A percentile compares a stretch with the other conserved stretches of the same genome.
These are phyloP conservation scores for Harmothoe impar DNA, from an alignment of 2,888 invertebrate species.

Conservation along the genomic window DNA sequence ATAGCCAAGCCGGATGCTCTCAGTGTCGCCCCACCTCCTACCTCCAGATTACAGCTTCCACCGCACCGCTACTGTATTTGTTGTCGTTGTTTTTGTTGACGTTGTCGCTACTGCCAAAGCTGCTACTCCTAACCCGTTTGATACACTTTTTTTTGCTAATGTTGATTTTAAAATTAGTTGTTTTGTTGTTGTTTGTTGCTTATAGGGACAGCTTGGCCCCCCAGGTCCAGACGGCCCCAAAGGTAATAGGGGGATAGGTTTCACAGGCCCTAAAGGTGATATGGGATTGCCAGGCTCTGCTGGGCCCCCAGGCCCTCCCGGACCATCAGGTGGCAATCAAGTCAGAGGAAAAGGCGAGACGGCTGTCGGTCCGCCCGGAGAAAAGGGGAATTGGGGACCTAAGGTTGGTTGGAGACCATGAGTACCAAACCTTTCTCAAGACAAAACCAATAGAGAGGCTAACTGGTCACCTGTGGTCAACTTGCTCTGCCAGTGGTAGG, in stretches of 20 bases:
- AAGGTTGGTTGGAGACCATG: constrained; percentile 57
- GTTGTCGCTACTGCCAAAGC: constrained; percentile 33
- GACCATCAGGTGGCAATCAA: not conserved
- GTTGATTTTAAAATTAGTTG: not conserved
- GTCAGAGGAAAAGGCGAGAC: constrained; percentile 26
- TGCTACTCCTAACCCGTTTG: not conserved
- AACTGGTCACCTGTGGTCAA: not conserved
- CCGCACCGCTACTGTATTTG: not conserved
- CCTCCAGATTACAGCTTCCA: not conserved
- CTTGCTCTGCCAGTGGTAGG: not conserved
- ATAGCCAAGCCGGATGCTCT: constrained; percentile 39
- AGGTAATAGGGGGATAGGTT: constrained; percentile 76
- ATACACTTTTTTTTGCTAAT: constrained; percentile 5
- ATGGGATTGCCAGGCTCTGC: constrained; percentile 70
- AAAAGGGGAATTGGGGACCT: constrained; percentile 62
- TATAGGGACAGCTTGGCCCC: constrained; percentile 59
- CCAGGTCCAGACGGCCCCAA: constrained; percentile 80
- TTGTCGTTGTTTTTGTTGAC: constrained; percentile 2
- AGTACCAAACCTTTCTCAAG: not conserved
- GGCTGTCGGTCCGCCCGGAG: constrained; percentile 64
- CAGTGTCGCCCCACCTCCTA: not conserved
- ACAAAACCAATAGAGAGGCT: not conserved
- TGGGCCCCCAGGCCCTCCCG: constrained; percentile 66
- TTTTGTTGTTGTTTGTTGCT: constrained; percentile 45
- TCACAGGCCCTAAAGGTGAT: constrained; percentile 72